phyloP scores from a whole-genome alignment of 2,888 invertebrate species.

The Cryptocheilus praepositus region DNA sequence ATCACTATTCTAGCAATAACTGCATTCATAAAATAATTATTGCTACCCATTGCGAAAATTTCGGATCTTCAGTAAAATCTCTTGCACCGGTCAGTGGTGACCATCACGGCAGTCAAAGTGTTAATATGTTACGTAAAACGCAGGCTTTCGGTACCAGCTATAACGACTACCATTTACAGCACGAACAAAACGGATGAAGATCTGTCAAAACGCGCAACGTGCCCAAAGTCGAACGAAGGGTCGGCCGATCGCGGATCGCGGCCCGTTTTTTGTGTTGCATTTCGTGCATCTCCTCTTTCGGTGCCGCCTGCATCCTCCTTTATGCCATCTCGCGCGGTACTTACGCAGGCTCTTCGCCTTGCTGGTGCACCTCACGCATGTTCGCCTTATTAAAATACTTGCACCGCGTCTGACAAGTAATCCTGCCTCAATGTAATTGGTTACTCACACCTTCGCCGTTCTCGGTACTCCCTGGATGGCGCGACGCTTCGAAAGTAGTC shows the following conservation, averaged over 20 bases:
- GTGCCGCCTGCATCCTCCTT: conserved; percentile 15
- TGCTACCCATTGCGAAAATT: too few relatives aligned
- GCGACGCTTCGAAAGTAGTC: conserved; percentile 17
- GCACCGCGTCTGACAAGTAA: conserved; percentile 36
- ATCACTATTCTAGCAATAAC: too few relatives aligned
- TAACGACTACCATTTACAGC: conserved; percentile 34
- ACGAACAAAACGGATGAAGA: conserved; percentile 28
- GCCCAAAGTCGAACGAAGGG: too few relatives aligned
- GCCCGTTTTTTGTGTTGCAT: conserved; percentile 19
- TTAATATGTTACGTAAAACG: background rate
- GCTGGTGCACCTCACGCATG: conserved; percentile 5
- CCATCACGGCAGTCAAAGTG: too few relatives aligned
- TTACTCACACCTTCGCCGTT: conserved; percentile 14
- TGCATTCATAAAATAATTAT: too few relatives aligned
- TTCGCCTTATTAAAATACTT: conserved; percentile 42
- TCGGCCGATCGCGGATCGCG: background rate
- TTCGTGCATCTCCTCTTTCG: conserved; percentile 20
- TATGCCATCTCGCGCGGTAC: conserved; percentile 10
- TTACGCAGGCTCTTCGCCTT: background rate
- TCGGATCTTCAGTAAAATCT: too few relatives aligned
- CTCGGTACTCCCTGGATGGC: background rate
- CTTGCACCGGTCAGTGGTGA: too few relatives aligned
- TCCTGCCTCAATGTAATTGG: conserved; percentile 34
- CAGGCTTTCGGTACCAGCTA: conserved; percentile 17
- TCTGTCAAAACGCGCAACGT: conserved; percentile 15